A percentile compares a stretch with the other conserved stretches of the same genome.
These are phyloP conservation scores for Lottia scabra DNA, from an alignment of 2,888 invertebrate genomes.

Conservation along the genomic window DNA sequence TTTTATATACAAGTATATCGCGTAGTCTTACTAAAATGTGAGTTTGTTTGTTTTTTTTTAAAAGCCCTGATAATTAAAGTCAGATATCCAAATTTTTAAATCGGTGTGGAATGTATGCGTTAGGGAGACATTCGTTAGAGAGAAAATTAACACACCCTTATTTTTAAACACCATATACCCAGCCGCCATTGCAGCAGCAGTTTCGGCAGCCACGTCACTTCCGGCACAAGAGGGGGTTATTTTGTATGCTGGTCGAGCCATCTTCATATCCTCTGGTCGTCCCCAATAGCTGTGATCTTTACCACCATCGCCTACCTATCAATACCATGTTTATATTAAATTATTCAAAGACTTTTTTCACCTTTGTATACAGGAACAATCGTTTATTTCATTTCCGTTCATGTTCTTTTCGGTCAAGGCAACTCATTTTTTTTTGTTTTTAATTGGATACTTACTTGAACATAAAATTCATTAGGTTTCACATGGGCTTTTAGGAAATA, in stretches of 20 bases:
- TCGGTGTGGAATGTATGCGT: too few relatives aligned
- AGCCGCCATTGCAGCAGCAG: constrained; percentile 74
- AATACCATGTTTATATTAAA: background rate
- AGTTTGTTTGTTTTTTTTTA: too few relatives aligned
- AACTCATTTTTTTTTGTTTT: background rate
- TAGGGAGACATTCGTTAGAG: background rate
- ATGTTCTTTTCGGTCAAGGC: too few relatives aligned
- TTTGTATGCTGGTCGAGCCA: constrained; percentile 73
- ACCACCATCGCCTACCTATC: constrained; percentile 67
- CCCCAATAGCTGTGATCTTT: constrained; percentile 75
- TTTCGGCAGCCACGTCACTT: constrained; percentile 75
- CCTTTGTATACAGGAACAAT: too few relatives aligned
- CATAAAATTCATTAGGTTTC: constrained; percentile 24
- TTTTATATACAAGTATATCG: too few relatives aligned
- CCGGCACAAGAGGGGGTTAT: constrained; percentile 73
- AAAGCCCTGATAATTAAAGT: too few relatives aligned
- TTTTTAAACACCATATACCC: constrained; percentile 71
- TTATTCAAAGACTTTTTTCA: too few relatives aligned
- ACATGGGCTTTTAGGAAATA: constrained; percentile 72
- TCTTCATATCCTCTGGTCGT: constrained; percentile 74
- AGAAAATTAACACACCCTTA: background rate
- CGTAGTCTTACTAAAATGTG: too few relatives aligned
- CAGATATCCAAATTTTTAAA: too few relatives aligned
- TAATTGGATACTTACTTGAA: constrained; percentile 21
- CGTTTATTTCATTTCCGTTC: too few relatives aligned